Evolutionary conservation across 2,888 invertebrate species (phyloP).

Genomic region (Tupiocoris notatus): DNA sequence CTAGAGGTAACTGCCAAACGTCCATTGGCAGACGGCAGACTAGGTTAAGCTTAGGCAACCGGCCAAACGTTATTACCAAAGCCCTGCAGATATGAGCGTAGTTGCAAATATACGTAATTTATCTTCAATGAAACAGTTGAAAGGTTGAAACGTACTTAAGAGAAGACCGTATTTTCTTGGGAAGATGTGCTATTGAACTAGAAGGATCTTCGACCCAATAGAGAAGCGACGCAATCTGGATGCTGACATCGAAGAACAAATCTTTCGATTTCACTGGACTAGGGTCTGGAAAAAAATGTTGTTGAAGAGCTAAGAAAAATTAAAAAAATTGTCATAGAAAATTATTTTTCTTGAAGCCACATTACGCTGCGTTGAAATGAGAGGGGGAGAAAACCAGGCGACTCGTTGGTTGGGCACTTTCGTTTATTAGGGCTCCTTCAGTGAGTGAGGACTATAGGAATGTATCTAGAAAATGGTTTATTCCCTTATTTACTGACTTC

Average conservation of each 20-base stretch:
- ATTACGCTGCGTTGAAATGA: no score
- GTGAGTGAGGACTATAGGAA: no score
- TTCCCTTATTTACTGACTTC: no score
- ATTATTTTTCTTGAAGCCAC: no score
- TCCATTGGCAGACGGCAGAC: slow-evolving; percentile 65
- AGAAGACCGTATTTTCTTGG: slow-evolving; percentile 5
- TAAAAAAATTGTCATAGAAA: no score
- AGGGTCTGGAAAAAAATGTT: neutral
- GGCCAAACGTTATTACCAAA: slow-evolving; percentile 59
- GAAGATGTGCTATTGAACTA: neutral
- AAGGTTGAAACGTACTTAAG: slow-evolving; percentile 24
- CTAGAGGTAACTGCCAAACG: slow-evolving; percentile 65
- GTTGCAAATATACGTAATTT: no score
- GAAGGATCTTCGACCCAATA: slow-evolving; percentile 12
- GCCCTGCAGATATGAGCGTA: slow-evolving; percentile 49
- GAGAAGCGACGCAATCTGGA: slow-evolving; percentile 9
- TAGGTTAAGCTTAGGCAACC: slow-evolving; percentile 64
- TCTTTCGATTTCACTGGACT: neutral
- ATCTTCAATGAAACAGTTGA: no score
- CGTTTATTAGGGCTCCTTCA: no score
- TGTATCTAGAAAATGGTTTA: no score
- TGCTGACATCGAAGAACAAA: slow-evolving; percentile 14
- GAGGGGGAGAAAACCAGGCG: no score
- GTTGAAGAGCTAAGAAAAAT: no score
- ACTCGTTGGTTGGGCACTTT: no score